phyloP scores from a whole-genome alignment of 2,888 invertebrate species.

The Laspeyria flexula region DNA sequence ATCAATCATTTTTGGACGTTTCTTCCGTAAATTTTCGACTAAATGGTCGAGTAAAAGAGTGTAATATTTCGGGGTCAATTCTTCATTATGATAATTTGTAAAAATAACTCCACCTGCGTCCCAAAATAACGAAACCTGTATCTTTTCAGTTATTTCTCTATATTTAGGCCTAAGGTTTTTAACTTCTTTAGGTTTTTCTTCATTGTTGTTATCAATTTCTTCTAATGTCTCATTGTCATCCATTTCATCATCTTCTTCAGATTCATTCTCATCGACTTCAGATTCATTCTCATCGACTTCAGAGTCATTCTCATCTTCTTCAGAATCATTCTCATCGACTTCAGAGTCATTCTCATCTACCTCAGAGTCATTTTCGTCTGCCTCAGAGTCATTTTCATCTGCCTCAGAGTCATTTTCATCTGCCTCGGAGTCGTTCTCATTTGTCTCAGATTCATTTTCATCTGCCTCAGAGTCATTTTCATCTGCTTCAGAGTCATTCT shows the following conservation, averaged over 20 bases:
- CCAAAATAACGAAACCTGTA: background rate
- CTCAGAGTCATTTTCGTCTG: no score
- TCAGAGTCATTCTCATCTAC: no score
- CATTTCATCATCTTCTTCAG: background rate
- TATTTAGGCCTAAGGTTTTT: no score
- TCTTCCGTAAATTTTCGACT: background rate
- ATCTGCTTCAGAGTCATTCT: background rate
- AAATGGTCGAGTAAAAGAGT: background rate
- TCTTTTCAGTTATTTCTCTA: no score
- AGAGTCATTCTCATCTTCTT: no score
- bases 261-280: background rate
- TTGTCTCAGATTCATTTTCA: background rate
- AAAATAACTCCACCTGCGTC: background rate
- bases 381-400: no score
- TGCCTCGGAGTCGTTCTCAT: no score
- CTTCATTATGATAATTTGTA: background rate
- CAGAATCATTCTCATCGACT: no score
- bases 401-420: no score
- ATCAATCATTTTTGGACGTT: background rate
- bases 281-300: background rate
- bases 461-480: background rate
- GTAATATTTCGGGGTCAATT: background rate
- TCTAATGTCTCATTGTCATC: background rate
- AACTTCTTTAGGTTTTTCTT: no score
- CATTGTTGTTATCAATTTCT: no score